These are phyloP conservation scores for Malacoctenus gilli DNA, from an alignment of 2,797 vertebrate species.

Conservation along the genomic window DNA sequence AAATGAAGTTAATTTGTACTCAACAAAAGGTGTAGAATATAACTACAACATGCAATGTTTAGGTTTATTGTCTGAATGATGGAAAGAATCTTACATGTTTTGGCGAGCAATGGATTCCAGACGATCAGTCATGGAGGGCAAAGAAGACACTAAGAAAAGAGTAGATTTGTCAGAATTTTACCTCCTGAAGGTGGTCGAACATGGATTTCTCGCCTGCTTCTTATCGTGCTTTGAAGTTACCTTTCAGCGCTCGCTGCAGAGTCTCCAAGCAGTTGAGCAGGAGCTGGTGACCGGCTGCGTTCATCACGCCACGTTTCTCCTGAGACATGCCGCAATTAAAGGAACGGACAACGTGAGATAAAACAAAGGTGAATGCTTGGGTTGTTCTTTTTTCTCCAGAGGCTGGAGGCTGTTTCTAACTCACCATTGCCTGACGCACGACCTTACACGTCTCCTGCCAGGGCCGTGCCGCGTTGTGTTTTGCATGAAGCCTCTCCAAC, in stretches of 20 bases:
- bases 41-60: too few relatives aligned
- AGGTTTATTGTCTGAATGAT: too few relatives aligned
- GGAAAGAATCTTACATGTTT: slow-evolving; percentile 93
- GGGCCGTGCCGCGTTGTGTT: slow-evolving; percentile 92
- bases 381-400: too few relatives aligned
- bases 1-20: neutral
- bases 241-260: slow-evolving; percentile 96
- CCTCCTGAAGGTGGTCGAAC: too few relatives aligned
- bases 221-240: slow-evolving; percentile 71
- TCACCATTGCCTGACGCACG: slow-evolving; percentile 96
- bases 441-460: slow-evolving; percentile 98
- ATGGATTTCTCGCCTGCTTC: too few relatives aligned
- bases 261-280: slow-evolving; percentile 95
- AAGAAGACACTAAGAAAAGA: slow-evolving; percentile 87
- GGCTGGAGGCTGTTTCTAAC: slow-evolving; percentile 36
- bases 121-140: slow-evolving; percentile 96
- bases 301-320: slow-evolving; percentile 94
- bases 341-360: slow-evolving; percentile 7
- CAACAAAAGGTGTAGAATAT: neutral
- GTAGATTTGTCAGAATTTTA: too few relatives aligned
- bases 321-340: slow-evolving; percentile 62
- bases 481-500: slow-evolving; percentile 91
- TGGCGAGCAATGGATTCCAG: slow-evolving; percentile 97
- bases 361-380: slow-evolving; percentile 18
- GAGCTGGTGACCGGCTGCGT: slow-evolving; percentile 91